phyloP scores from a whole-genome alignment of 2,797 vertebrate genomes.

The Otolemur crassicaudatus region DNA sequence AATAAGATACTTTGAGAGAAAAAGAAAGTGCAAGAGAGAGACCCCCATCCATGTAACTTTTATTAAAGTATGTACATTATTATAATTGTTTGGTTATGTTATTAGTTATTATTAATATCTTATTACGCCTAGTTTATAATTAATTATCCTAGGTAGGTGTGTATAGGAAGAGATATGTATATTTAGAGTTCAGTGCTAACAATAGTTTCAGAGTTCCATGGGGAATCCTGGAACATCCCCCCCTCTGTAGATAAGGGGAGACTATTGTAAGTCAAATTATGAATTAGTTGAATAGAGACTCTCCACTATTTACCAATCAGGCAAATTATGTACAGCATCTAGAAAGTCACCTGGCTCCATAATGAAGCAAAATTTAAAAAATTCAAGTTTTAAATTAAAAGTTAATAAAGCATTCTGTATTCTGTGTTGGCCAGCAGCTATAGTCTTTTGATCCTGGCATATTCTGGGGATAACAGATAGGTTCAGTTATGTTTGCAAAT shows the following conservation, averaged over 20 bases:
- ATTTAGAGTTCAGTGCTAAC: neutral
- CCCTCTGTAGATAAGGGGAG: neutral
- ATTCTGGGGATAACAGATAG: neutral
- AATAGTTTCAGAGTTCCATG: neutral
- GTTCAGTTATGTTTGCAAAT: neutral
- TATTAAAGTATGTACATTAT: neutral
- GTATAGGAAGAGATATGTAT: neutral
- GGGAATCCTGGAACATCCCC: neutral
- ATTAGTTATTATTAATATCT: neutral
- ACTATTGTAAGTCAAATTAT: neutral
- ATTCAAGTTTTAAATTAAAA: neutral
- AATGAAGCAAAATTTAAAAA: neutral
- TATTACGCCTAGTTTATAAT: neutral
- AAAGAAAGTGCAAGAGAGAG: neutral
- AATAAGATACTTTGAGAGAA: neutral
- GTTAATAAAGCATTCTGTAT: neutral
- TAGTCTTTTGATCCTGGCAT: neutral
- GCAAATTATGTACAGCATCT: neutral
- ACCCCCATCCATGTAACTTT: neutral
- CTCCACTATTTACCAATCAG: neutral
- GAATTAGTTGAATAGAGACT: neutral
- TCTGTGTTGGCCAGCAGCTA: neutral
- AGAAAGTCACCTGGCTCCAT: neutral
- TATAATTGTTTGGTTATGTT: neutral
- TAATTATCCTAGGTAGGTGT: neutral